Evolutionary conservation across 2,797 vertebrate genomes (phyloP).

Genomic region (Rousettus madagascariensis): DNA sequence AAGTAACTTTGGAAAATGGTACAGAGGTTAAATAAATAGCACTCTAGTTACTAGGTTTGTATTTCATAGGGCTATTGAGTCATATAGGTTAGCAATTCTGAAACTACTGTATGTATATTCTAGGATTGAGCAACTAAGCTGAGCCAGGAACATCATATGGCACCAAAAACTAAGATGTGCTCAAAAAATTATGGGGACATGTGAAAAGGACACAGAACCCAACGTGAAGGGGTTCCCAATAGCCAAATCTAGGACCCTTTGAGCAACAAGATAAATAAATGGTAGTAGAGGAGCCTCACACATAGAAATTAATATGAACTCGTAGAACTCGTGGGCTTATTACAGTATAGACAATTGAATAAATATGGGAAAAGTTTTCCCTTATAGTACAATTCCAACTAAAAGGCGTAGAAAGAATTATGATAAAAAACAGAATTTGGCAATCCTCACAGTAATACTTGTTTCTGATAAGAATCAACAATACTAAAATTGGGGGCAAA

Average conservation of each 20-base stretch:
- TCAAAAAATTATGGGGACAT: neutral
- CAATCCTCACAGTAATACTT: neutral
- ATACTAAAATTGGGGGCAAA: neutral
- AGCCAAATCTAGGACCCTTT: neutral
- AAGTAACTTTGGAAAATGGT: neutral
- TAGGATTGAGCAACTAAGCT: neutral
- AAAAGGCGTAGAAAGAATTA: neutral
- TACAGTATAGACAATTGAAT: neutral
- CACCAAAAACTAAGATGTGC: neutral
- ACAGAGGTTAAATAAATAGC: neutral
- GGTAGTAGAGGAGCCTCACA: neutral
- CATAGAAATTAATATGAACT: neutral
- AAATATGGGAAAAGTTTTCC: neutral
- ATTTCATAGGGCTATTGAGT: neutral
- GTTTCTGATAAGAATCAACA: neutral
- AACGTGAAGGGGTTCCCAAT: neutral
- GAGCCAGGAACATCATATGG: neutral
- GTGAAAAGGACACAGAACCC: neutral
- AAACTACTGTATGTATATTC: neutral
- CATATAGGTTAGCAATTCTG: neutral
- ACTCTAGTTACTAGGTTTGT: neutral
- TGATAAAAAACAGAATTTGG: neutral
- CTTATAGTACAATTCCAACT: neutral
- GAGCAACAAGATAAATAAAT: neutral
- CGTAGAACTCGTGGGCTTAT: neutral